phyloP scores from a whole-genome alignment of 2,888 invertebrate species.

The Brenthis ino region DNA sequence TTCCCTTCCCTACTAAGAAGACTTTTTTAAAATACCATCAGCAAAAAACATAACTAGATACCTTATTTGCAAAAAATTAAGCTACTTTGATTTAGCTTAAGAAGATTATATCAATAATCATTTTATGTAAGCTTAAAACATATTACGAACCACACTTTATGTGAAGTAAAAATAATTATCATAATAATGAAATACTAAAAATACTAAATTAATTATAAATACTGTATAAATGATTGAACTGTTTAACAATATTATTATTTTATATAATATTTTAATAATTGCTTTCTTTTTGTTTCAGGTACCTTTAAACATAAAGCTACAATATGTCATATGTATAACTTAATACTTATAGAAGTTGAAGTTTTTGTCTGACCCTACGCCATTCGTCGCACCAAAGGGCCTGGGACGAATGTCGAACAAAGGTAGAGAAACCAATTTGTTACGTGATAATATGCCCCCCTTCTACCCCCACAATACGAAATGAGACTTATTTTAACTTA shows the following conservation, averaged over 20 bases:
- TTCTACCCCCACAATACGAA: conserved; percentile 50
- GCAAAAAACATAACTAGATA: conserved; percentile 47
- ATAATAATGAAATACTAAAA: too few species aligned
- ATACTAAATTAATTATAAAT: too few species aligned
- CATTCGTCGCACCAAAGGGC: conserved; percentile 63
- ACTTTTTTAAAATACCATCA: conserved; percentile 60
- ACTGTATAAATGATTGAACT: too few species aligned
- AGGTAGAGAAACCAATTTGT: conserved; percentile 82
- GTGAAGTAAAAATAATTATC: too few species aligned
- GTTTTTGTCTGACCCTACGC: conserved; percentile 56
- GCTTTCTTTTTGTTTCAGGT: too few species aligned
- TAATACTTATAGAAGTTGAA: not conserved
- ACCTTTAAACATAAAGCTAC: too few species aligned
- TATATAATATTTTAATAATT: too few species aligned
- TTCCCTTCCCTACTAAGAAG: conserved; percentile 75
- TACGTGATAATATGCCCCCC: conserved; percentile 79
- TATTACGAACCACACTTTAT: too few species aligned
- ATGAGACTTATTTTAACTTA: conserved; percentile 60
- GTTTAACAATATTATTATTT: too few species aligned
- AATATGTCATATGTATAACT: too few species aligned
- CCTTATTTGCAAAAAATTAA: conserved; percentile 20
- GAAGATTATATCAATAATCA: conserved; percentile 7
- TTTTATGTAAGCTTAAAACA: not conserved
- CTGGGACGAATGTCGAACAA: conserved; percentile 69
- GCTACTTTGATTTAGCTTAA: conserved; percentile 11